Evolutionary conservation across 2,888 invertebrate genomes (phyloP).

Genomic region (Camponotus fellah): DNA sequence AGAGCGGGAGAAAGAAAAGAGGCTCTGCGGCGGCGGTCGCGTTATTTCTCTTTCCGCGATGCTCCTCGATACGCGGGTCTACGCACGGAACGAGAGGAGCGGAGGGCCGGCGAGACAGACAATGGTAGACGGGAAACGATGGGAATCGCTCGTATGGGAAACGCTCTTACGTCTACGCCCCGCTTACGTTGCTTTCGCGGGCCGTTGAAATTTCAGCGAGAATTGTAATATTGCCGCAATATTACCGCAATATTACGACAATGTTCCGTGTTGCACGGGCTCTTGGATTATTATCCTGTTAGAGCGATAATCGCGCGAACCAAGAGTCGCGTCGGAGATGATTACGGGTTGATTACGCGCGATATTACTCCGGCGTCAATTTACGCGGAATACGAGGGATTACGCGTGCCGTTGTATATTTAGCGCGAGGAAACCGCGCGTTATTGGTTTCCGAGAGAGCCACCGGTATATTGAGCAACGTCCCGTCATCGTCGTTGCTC

Average conservation of each 20-base stretch:
- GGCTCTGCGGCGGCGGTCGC: slow-evolving; percentile 3
- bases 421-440: slow-evolving; percentile 36
- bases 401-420: slow-evolving; percentile 40
- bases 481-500: slow-evolving; percentile 26
- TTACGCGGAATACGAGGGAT: slow-evolving; percentile 14
- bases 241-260: too few relatives aligned
- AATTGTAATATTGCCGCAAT: not conserved
- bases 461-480: slow-evolving; percentile 53
- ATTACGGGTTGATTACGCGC: slow-evolving; percentile 11
- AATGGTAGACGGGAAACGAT: slow-evolving; percentile 36
- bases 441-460: slow-evolving; percentile 41
- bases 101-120: slow-evolving; percentile 33
- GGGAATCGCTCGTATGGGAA: slow-evolving; percentile 40
- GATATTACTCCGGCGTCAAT: not conserved
- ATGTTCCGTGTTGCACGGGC: too few relatives aligned
- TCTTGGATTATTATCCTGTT: slow-evolving; percentile 20
- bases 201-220: slow-evolving; percentile 1
- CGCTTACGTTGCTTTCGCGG: not conserved
- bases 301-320: not conserved
- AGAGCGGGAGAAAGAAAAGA: not conserved
- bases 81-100: slow-evolving; percentile 50
- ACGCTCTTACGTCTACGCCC: not conserved
- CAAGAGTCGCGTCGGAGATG: not conserved
- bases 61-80: slow-evolving; percentile 56
- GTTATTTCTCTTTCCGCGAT: slow-evolving; percentile 52